Base-by-base conservation (phyloP, 2,113 vertebrate genomes). In the Elephas maximus region DNA sequence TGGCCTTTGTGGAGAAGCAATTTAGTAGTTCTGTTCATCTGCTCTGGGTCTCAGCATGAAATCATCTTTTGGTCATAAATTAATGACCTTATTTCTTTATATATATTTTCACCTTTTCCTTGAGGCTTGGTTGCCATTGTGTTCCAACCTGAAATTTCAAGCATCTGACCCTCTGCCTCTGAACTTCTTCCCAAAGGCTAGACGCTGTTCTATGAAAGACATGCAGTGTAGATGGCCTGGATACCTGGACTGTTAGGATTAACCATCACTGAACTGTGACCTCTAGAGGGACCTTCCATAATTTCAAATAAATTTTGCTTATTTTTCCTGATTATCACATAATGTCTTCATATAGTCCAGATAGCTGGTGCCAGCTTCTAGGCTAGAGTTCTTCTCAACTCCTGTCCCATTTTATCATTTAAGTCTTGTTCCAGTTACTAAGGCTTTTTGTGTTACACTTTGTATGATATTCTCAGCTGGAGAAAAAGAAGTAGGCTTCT, bases 61-160 rank as follows among this genome's bases (percentile, higher is more conserved):
- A 74, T 81, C 18, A 60, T 23, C 1, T 11, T 83, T 51, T 91
- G 82, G 45, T 9, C 77, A 92, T 90, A 94, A 95, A 83, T 81
- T 77, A 73, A 57, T 65, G 1, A 60, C 4, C 5, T 41, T 57
- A n/a, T 92, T 88, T 0, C 2, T 69, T 93, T 5, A 84, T 5
- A 14, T 57, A 3, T 63, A 57, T 69, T 2, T 63, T 87, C 71
- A 5, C 5, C 24, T 41, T 81, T 94, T 80, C 79, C n/a, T 96
- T 82, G 14, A n/a, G 1, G 45, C 87, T 33, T 48, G 37, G 6
- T 90, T 33, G 45, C 0, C 0, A 17, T 28, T 83, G n/a, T 79
- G 23, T 65, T 80, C 26, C 21, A 48, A 60, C 17, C 79, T 93
- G 69, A 79, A 96, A 93, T 87, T 94, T 44, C 24, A 76, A 79